These are phyloP conservation scores for Molanna angustata DNA, from an alignment of 2,888 invertebrate genomes.

Conservation along the genomic window DNA sequence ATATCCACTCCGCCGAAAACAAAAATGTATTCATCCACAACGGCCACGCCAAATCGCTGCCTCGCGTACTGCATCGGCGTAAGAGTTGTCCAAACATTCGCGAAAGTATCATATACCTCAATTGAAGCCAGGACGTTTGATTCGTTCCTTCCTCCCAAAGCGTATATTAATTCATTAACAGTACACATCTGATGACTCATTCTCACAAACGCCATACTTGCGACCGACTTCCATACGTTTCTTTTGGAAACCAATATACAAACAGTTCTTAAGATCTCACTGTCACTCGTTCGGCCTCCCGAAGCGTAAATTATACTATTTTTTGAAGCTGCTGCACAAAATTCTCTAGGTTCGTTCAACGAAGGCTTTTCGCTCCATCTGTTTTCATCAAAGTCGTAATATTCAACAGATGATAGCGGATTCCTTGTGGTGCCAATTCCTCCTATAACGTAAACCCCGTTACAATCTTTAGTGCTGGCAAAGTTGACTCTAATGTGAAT, in stretches of 20 bases:
- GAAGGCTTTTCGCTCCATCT: slow-evolving; percentile 5
- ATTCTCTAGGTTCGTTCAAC: neutral
- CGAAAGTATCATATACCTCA: slow-evolving; percentile 7
- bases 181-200: slow-evolving; percentile 14
- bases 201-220: neutral
- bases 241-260: neutral
- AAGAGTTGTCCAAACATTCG: slow-evolving; percentile 2
- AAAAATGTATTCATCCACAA: slow-evolving; percentile 10
- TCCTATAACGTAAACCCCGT: slow-evolving; percentile 16
- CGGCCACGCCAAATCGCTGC: slow-evolving; percentile 9
- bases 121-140: neutral
- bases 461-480: slow-evolving; percentile 4
- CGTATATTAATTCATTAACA: slow-evolving; percentile 10
- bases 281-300: slow-evolving; percentile 6
- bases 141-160: slow-evolving; percentile 11
- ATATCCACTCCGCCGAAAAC: slow-evolving; percentile 14
- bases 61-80: slow-evolving; percentile 2
- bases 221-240: slow-evolving; percentile 4
- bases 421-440: neutral
- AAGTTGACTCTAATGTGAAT: neutral
- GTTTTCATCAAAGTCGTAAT: slow-evolving; percentile 13
- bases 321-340: slow-evolving; percentile 7
- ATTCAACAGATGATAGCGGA: slow-evolving; percentile 3
- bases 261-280: neutral
- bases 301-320: slow-evolving; percentile 10